Conservation (phyloP, 2,113 vertebrate species). For the Melanostigma gelatinosum region DNA sequence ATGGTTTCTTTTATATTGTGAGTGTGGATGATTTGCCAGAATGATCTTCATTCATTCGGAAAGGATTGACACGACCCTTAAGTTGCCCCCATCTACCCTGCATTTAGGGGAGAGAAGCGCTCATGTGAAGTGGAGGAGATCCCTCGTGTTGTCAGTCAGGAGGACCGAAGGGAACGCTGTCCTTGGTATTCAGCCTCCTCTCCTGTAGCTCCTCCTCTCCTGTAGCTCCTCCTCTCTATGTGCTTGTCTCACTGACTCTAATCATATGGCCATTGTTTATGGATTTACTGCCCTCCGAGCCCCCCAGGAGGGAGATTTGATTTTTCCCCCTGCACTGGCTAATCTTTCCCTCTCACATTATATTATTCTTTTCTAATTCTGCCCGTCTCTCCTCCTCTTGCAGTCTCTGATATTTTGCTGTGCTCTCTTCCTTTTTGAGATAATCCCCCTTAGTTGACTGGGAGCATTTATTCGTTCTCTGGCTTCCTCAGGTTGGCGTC, state of each 20-base stretch:
- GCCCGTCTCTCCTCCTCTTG: slow-evolving; percentile 31
- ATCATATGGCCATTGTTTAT: slow-evolving; percentile 75
- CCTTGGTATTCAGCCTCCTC: slow-evolving; percentile 44
- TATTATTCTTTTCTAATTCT: slow-evolving; percentile 56
- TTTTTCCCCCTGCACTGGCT: slow-evolving; percentile 59
- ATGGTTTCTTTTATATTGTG: background rate
- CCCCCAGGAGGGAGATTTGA: slow-evolving; percentile 72
- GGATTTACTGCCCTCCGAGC: slow-evolving; percentile 73
- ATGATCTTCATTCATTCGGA: slow-evolving; percentile 26
- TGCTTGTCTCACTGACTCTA: slow-evolving; percentile 62
- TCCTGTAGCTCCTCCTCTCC: slow-evolving; percentile 35
- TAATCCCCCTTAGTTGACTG: slow-evolving; percentile 34
- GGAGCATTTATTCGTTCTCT: slow-evolving; percentile 26
- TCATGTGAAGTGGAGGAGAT: slow-evolving; percentile 50
- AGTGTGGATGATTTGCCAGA: slow-evolving; percentile 23
- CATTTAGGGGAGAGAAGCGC: slow-evolving; percentile 34
- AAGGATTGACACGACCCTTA: slow-evolving; percentile 46
- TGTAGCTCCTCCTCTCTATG: slow-evolving; percentile 37
- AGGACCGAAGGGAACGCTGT: slow-evolving; percentile 17
- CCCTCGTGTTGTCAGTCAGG: slow-evolving; percentile 47
- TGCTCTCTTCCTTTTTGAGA: slow-evolving; percentile 22
- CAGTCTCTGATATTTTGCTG: slow-evolving; percentile 26
- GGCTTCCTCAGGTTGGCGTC: background rate
- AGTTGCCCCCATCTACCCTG: slow-evolving; percentile 24
- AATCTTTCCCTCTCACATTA: slow-evolving; percentile 66